Base-by-base conservation (phyloP, 2,113 vertebrate genomes). In the Phyllostomus hastatus region DNA sequence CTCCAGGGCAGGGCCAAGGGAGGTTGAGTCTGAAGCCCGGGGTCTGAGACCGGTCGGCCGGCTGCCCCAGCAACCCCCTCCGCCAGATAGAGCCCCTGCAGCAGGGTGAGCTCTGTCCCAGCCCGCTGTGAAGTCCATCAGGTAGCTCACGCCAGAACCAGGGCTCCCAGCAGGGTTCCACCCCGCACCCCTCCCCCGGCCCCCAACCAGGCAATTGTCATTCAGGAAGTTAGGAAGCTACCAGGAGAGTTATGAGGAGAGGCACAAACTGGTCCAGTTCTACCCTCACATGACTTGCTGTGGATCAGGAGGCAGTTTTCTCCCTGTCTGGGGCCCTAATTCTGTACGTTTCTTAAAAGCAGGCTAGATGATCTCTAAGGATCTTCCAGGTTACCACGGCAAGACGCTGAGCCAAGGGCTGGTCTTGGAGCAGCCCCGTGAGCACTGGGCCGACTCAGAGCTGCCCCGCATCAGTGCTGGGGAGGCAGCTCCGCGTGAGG, bases 161-260 rank as follows among this genome's bases (percentile, higher is more conserved):
- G 12, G 66, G 66, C 24, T 38, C 22, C 35, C 66, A 54, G 1
- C 38, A 38, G 2, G 1, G 0, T 2, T 64, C 38, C 15, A 10
- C 10, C 54, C 41, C 9, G 0, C 59, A 61, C 59, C 59, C 59
- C 59, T 41, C 1, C 61, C 26, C n/a, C 10, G 14, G 16, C 33
- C 4, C 19, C 59, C 11, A n/a, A 11, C 26, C 20, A 28, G 76
- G 38, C 35, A 15, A 0, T 0, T 31, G 4, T 59, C 15, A 1
- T 5, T 54, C 54, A 61, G 67, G 16, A 28, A 81, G 17, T 35
- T 26, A 10, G 76, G 54, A 75, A 50, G 80, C 31, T 1, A 9
- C 0, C 31, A 1, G 12, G 52, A 54, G 16, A 57, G 22, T 59
- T 50, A 66, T 46, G 35, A 31, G 12, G 52, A 54, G 16, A 50